Evolutionary conservation across 1,140 invertebrate species (phyloP).

Genomic region (Berghia stephanieae): DNA sequence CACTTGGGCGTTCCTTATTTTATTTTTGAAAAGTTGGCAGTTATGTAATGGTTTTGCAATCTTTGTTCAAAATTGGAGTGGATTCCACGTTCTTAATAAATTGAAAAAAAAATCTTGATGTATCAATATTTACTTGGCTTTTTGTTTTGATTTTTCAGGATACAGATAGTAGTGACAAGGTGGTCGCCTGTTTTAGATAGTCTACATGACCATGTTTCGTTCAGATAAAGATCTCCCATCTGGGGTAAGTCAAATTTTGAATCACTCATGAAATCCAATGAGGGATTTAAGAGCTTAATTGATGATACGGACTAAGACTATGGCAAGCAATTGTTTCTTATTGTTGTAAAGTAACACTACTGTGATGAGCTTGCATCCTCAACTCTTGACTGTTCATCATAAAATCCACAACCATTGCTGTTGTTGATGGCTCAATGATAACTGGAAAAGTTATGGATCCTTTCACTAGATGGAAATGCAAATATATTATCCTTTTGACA

Average conservation of each 20-base stretch:
- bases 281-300: neutral
- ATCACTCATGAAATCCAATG: neutral
- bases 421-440: too few relatives aligned
- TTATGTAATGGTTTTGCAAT: conserved; percentile 43
- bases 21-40: too few relatives aligned
- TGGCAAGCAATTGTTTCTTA: neutral
- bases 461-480: too few relatives aligned
- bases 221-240: conserved; percentile 27
- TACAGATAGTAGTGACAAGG: neutral
- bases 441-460: too few relatives aligned
- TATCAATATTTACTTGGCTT: neutral
- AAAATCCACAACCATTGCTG: too few relatives aligned
- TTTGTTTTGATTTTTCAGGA: neutral
- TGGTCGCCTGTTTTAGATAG: neutral
- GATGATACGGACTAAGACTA: neutral
- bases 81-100: conserved; percentile 8
- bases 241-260: conserved; percentile 24
- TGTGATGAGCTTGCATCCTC: too few relatives aligned
- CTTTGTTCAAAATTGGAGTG: conserved; percentile 31
- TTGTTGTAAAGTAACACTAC: too few relatives aligned
- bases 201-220: conserved; percentile 18
- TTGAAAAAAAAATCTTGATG: neutral
- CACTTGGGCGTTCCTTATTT: too few relatives aligned
- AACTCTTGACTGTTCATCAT: too few relatives aligned
- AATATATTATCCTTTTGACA: too few relatives aligned